Evolutionary conservation across 1,140 invertebrate genomes (phyloP).

Genomic region (Capitella teleta): DNA sequence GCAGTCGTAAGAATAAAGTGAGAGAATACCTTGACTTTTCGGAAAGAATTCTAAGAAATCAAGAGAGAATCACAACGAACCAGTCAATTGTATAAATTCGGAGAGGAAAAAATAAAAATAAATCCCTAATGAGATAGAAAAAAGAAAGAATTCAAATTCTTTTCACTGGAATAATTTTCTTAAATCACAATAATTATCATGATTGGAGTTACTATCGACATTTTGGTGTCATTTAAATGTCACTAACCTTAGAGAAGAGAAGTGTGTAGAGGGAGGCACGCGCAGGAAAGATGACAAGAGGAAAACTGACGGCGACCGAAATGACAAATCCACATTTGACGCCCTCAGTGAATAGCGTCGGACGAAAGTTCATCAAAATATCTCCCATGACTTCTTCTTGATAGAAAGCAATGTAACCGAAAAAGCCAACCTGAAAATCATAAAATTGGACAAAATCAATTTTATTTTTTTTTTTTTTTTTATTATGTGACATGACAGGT

Average conservation of each 20-base stretch:
- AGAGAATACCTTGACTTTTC: too few relatives aligned
- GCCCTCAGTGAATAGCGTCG: slow-evolving; percentile 56
- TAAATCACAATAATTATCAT: too few relatives aligned
- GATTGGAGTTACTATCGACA: too few relatives aligned
- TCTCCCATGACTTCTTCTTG: slow-evolving; percentile 62
- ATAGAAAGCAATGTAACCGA: slow-evolving; percentile 88
- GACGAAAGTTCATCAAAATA: slow-evolving; percentile 72
- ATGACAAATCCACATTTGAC: slow-evolving; percentile 74
- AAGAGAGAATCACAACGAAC: too few relatives aligned
- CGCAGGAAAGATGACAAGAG: slow-evolving; percentile 91
- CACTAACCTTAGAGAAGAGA: slow-evolving; percentile 65
- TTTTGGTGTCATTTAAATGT: not conserved
- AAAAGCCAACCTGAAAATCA: slow-evolving; percentile 62
- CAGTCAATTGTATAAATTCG: too few relatives aligned
- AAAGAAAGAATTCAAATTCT: too few relatives aligned
- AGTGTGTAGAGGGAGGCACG: slow-evolving; percentile 85
- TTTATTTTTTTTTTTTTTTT: not conserved
- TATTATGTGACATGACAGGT: too few relatives aligned
- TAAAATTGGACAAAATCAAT: not conserved
- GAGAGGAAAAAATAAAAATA: too few relatives aligned
- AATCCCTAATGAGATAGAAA: too few relatives aligned
- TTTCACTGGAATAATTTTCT: too few relatives aligned
- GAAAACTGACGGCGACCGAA: slow-evolving; percentile 89
- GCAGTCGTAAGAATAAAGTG: too few relatives aligned
- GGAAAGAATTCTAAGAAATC: too few relatives aligned